phyloP scores from a whole-genome alignment of 1,140 invertebrate species.

The Medauroidea extradentata region DNA sequence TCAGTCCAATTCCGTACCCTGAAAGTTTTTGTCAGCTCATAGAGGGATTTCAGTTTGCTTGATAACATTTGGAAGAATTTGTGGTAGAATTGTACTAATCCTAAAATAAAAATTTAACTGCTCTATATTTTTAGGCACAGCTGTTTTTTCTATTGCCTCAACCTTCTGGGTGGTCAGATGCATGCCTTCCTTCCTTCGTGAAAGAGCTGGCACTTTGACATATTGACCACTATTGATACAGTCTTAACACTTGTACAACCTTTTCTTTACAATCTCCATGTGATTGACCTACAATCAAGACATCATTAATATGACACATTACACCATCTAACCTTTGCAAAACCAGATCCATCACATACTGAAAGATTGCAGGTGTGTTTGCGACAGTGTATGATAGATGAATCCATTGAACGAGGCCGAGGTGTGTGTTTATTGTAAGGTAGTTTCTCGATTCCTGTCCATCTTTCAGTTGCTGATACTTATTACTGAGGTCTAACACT shows the following conservation, averaged over 20 bases:
- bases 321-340: background rate
- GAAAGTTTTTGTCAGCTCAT: no score
- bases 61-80: constrained; percentile 32
- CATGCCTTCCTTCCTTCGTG: constrained; percentile 29
- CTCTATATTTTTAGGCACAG: constrained; percentile 30
- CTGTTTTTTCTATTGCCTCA: constrained; percentile 35
- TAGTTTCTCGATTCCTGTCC: constrained; percentile 18
- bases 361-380: background rate
- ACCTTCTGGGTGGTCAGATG: constrained; percentile 36
- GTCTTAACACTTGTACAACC: constrained; percentile 22
- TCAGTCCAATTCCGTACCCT: no score
- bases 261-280: constrained; percentile 3
- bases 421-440: constrained; percentile 2
- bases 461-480: constrained; percentile 35
- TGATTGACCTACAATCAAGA: background rate
- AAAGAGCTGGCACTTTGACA: constrained; percentile 37
- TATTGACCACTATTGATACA: constrained; percentile 29
- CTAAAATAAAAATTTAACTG: constrained; percentile 37
- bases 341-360: background rate
- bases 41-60: background rate
- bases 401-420: background rate
- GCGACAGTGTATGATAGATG: background rate
- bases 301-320: background rate
- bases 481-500: constrained; percentile 32
- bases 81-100: constrained; percentile 36